These are phyloP conservation scores for Lepisosteus osseus DNA, from an alignment of 2,113 vertebrate species.

Conservation along the genomic window DNA sequence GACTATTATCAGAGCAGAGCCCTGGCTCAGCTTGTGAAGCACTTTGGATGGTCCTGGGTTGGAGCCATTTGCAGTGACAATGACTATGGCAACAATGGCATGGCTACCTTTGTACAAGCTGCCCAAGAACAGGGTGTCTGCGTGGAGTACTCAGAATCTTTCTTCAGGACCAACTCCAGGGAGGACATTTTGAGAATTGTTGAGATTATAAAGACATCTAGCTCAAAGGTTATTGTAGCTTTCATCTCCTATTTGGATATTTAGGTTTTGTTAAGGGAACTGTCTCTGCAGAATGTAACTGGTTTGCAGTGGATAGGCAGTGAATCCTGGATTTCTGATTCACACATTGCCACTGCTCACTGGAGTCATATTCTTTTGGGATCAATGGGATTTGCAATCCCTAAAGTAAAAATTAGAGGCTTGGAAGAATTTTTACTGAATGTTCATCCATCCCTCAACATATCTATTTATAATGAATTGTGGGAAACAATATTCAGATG, in stretches of 20 bases:
- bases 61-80: slow-evolving; percentile 45
- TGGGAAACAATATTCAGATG: slow-evolving; percentile 45
- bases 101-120: slow-evolving; percentile 42
- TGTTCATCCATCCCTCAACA: slow-evolving; percentile 22
- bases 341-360: slow-evolving; percentile 36
- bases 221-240: slow-evolving; percentile 46
- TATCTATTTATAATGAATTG: slow-evolving; percentile 33
- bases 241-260: slow-evolving; percentile 50
- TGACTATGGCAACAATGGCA: slow-evolving; percentile 48
- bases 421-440: slow-evolving; percentile 37
- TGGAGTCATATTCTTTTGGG: slow-evolving; percentile 40
- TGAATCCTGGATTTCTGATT: slow-evolving; percentile 51
- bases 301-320: slow-evolving; percentile 54
- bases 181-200: slow-evolving; percentile 36
- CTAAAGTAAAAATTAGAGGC: slow-evolving; percentile 40
- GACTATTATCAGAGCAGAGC: slow-evolving; percentile 48
- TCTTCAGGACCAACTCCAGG: slow-evolving; percentile 38
- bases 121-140: slow-evolving; percentile 43
- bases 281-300: slow-evolving; percentile 40
- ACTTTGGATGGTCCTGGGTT: slow-evolving; percentile 51
- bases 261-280: slow-evolving; percentile 41
- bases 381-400: slow-evolving; percentile 48
- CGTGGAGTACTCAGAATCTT: slow-evolving; percentile 41
- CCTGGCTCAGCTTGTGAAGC: slow-evolving; percentile 39
- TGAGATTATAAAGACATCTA: slow-evolving; percentile 39